Evolutionary conservation across 2,113 vertebrate species (phyloP), one percentile per base, ranked within the genome.

Genomic region (Sorex araneus): DNA sequence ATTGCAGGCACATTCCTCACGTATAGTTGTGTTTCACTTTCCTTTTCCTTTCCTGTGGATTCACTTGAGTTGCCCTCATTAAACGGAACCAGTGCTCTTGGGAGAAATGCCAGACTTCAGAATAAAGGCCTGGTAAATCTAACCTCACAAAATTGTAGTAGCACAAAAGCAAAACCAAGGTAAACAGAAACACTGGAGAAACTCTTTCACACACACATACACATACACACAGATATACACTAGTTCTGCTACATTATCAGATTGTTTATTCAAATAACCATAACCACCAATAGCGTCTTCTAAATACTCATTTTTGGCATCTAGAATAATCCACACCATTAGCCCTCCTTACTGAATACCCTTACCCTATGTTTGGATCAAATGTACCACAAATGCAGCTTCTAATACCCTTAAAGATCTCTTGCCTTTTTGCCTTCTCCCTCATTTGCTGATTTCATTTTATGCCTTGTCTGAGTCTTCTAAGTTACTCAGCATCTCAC

Each of bases 91-190:
- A 45, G 76, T n/a, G n/a, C 71, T 66, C 70, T 70, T 11, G 78
- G 71, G 79, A 88, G 36, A 94, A 77, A 86, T 63, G 93, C 83
- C 85, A 64, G 92, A 45, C 66, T 96, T 93, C n/a, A 12, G 90
- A 88, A 90, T 40, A 79, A 91, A 90, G 76, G 18, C 75, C 60
- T 50, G 47, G 66, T 57, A 77, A 73, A 21, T 34, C 63, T 27
- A 67, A 81, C 81, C 69, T 78, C 71, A 1, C 4, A 9, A 63
- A 82, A 85, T 40, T n/a, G 12, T n/a, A 32, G 54, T 19, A 57
- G 76, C 76, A 66, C 2, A 0, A 9, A 91, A 60, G 86, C 64
- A 57, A 74, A 60, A 75, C 36, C 15, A 2, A 76, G 30, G 54
- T 1, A 60, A 34, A 66, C 30, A 0, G 57, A 4, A 30, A 3